These are phyloP conservation scores for Puffinus mauretanicus DNA, from an alignment of 2,113 vertebrate genomes.

Conservation along the genomic window DNA sequence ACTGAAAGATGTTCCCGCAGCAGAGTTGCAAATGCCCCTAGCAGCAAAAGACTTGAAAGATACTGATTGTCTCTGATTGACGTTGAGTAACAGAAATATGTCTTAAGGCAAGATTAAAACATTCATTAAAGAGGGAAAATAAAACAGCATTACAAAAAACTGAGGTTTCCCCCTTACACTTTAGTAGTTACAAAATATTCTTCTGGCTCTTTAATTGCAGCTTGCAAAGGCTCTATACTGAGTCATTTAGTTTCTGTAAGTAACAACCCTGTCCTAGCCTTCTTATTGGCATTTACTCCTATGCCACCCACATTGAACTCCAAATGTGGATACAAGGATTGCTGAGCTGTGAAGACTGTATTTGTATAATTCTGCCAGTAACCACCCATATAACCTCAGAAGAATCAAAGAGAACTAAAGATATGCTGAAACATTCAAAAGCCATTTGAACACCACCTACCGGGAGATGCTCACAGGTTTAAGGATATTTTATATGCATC, in stretches of 20 bases:
- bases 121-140: conserved; percentile 14
- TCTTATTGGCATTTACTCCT: conserved; percentile 71
- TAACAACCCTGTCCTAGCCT: conserved; percentile 71
- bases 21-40: background rate
- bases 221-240: conserved; percentile 59
- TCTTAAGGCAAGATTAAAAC: conserved; percentile 23
- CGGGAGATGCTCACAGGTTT: background rate
- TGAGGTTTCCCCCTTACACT: conserved; percentile 19
- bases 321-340: conserved; percentile 74
- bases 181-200: conserved; percentile 47
- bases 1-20: background rate
- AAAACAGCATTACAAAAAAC: conserved; percentile 23
- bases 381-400: conserved; percentile 79
- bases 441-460: conserved; percentile 25
- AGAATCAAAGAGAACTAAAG: conserved; percentile 77
- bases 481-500: background rate
- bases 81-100: background rate
- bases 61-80: background rate
- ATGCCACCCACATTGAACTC: conserved; percentile 81
- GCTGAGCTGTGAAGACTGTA: conserved; percentile 76
- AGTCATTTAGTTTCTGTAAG: conserved; percentile 70
- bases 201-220: conserved; percentile 64
- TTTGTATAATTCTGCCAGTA: conserved; percentile 78
- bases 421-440: conserved; percentile 69
- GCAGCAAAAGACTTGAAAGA: background rate